These are phyloP conservation scores for Tokudaia muenninki DNA, from an alignment of 2,797 vertebrate genomes.

Conservation along the genomic window DNA sequence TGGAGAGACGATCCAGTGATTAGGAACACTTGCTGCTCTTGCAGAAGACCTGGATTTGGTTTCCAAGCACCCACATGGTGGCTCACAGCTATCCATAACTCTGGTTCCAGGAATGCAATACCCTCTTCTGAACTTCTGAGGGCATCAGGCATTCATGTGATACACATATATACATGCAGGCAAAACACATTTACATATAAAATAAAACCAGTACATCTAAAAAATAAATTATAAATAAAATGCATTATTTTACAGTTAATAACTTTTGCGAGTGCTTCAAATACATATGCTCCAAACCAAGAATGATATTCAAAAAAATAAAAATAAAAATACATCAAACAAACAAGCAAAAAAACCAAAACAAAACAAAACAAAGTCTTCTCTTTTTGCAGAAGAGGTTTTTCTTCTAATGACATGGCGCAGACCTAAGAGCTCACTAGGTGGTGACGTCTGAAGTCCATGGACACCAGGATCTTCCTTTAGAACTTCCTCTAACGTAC, in stretches of 20 bases:
- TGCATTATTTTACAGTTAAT: background rate
- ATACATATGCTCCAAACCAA: background rate
- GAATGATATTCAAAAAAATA: background rate
- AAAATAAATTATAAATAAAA: slow-evolving; percentile 18
- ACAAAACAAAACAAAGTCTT: background rate
- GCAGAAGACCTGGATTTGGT: background rate
- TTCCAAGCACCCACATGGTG: background rate
- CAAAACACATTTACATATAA: background rate
- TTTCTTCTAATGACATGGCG: background rate
- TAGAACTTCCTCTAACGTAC: background rate
- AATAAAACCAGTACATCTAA: background rate
- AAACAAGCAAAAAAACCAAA: too few relatives aligned
- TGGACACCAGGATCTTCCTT: background rate
- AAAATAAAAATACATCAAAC: background rate
- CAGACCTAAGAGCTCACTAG: background rate
- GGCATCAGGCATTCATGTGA: background rate
- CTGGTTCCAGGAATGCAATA: background rate
- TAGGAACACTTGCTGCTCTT: background rate
- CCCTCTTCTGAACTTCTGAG: background rate
- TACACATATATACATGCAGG: background rate
- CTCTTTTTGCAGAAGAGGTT: background rate
- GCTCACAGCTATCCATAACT: background rate
- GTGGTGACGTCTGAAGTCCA: background rate
- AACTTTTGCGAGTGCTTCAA: background rate
- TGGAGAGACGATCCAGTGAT: background rate